Percentiles rank a stretch among this genome's conserved stretches.
Evolutionary conservation across 2,888 invertebrate species (phyloP).

Genomic region (Caenorhabditis afra): DNA sequence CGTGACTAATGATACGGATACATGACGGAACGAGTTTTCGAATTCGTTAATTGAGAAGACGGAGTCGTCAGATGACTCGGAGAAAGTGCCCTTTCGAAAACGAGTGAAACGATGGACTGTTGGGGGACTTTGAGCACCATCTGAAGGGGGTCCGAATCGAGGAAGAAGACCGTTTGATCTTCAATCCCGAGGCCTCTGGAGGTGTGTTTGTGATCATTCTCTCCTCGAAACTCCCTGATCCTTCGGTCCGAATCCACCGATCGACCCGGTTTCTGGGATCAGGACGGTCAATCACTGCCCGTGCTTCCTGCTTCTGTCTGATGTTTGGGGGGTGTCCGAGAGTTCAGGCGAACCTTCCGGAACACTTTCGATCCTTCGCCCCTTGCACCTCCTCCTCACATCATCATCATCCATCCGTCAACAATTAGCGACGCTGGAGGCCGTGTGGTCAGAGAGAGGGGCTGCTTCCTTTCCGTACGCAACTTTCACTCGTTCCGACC

Average conservation of each 20-base stretch:
- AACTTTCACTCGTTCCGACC: constrained; percentile 55
- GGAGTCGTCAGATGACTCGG: neutral
- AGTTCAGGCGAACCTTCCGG: constrained; percentile 3
- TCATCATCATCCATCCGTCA: constrained; percentile 22
- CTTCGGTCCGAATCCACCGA: too few species aligned
- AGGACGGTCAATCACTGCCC: too few species aligned
- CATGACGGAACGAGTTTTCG: constrained; percentile 4
- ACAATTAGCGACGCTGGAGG: constrained; percentile 47
- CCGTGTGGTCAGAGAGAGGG: neutral
- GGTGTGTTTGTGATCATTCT: too few species aligned
- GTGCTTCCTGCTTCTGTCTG: too few species aligned
- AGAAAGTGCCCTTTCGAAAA: constrained; percentile 5
- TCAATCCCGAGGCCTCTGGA: too few species aligned
- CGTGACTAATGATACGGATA: constrained; percentile 26
- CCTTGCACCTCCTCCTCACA: constrained; percentile 24
- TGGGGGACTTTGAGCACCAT: too few species aligned
- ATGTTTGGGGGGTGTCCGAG: too few species aligned
- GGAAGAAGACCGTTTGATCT: too few species aligned
- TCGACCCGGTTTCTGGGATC: too few species aligned
- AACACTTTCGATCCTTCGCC: constrained; percentile 19
- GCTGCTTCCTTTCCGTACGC: constrained; percentile 41
- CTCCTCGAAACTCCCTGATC: too few species aligned
- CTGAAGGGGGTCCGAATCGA: too few species aligned
- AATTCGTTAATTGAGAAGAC: constrained; percentile 12
- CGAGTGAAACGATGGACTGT: too few species aligned